These are phyloP conservation scores for Spodoptera picta DNA, from an alignment of 2,888 invertebrate genomes.

Conservation along the genomic window DNA sequence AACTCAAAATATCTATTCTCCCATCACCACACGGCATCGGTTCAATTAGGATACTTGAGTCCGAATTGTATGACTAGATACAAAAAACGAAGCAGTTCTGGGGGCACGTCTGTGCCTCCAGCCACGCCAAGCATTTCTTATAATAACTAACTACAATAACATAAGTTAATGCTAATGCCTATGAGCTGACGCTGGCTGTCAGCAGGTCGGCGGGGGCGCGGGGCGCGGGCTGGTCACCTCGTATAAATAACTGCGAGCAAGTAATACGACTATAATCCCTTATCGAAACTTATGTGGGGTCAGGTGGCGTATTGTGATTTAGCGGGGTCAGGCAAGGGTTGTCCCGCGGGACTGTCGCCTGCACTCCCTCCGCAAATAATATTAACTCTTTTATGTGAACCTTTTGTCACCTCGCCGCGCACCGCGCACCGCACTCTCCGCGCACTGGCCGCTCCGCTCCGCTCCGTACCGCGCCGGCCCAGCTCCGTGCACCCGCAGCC, in stretches of 20 bases:
- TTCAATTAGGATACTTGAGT: no score
- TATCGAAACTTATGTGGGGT: constrained; percentile 64
- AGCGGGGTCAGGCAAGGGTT: constrained; percentile 61
- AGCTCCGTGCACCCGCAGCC: constrained; percentile 9
- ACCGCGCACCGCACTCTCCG: no score
- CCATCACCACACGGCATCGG: no score
- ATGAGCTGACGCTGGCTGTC: no score
- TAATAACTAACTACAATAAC: no score
- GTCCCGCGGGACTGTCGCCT: constrained; percentile 41
- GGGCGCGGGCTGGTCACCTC: constrained; percentile 22
- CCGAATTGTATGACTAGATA: no score
- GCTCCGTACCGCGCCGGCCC: constrained; percentile 9
- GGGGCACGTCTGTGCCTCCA: no score
- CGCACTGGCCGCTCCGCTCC: no score
- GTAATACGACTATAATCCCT: constrained; percentile 70
- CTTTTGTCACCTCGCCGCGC: constrained; percentile 66
- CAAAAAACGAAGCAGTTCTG: no score
- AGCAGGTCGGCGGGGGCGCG: neutral
- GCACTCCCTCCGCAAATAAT: constrained; percentile 69
- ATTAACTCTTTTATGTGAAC: constrained; percentile 75
- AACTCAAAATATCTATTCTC: no score
- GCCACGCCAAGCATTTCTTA: no score
- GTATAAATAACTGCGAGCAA: constrained; percentile 56
- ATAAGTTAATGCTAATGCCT: no score
- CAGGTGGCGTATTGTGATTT: constrained; percentile 67